phyloP scores from a whole-genome alignment of 2,888 invertebrate species.

The Subacronicta megacephala region DNA sequence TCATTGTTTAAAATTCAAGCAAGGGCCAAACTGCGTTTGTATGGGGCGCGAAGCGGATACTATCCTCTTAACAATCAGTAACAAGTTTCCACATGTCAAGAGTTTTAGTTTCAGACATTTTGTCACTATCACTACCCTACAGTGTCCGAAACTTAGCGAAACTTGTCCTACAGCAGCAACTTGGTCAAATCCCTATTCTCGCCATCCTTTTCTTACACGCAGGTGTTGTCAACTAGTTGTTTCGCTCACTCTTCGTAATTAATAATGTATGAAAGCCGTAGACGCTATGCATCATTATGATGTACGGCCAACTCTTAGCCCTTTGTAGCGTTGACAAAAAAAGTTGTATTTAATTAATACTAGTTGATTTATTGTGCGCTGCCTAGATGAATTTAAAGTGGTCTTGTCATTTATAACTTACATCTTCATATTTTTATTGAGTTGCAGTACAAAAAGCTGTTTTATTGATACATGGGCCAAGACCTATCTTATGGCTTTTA shows the following conservation, averaged over 20 bases:
- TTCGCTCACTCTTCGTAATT: constrained; percentile 75
- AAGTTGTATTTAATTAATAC: constrained; percentile 62
- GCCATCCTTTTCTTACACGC: constrained; percentile 52
- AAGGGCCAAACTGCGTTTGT: too few relatives aligned
- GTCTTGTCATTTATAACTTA: constrained; percentile 15
- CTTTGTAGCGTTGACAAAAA: constrained; percentile 74
- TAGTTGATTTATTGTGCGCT: constrained; percentile 40
- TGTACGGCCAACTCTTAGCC: constrained; percentile 67
- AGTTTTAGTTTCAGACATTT: constrained; percentile 55
- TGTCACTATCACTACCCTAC: constrained; percentile 59
- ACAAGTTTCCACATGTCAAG: constrained; percentile 31
- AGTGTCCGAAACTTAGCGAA: constrained; percentile 60
- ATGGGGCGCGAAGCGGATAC: too few relatives aligned
- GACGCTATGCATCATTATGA: constrained; percentile 81
- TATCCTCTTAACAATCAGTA: constrained; percentile 29
- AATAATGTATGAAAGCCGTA: constrained; percentile 84
- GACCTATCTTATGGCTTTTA: constrained; percentile 19
- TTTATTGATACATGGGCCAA: constrained; percentile 27
- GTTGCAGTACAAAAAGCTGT: constrained; percentile 18
- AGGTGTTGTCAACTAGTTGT: constrained; percentile 43
- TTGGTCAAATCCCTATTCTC: constrained; percentile 64
- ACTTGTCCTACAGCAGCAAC: constrained; percentile 57
- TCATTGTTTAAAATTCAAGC: too few relatives aligned
- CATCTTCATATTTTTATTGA: constrained; percentile 32
- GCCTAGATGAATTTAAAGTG: constrained; percentile 31